These are phyloP conservation scores for Enteromius fasciolatus DNA, from an alignment of 2,797 vertebrate genomes.

Conservation along the genomic window DNA sequence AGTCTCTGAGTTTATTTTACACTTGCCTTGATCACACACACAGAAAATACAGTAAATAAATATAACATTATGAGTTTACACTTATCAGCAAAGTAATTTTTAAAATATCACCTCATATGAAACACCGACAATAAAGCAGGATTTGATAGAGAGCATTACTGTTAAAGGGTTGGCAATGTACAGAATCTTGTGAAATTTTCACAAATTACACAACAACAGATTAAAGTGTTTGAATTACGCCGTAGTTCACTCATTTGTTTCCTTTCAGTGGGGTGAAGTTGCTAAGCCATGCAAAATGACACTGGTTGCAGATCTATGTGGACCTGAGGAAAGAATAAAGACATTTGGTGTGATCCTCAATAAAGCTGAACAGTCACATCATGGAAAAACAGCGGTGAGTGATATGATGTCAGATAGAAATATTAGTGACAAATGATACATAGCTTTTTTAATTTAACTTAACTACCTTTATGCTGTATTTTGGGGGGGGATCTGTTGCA, in stretches of 20 bases:
- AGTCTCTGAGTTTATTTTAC: constrained; percentile 25
- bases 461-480: neutral
- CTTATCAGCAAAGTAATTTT: neutral
- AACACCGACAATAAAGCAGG: constrained; percentile 10
- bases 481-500: neutral
- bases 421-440: too few species aligned
- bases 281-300: constrained; percentile 44
- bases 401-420: too few species aligned
- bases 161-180: neutral
- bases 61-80: constrained; percentile 20
- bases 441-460: neutral
- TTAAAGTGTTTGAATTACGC: neutral
- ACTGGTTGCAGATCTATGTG: constrained; percentile 8
- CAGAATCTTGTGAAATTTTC: constrained; percentile 8
- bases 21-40: constrained; percentile 9
- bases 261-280: neutral
- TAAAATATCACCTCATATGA: constrained; percentile 2
- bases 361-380: neutral
- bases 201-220: neutral
- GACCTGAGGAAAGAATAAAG: constrained; percentile 16
- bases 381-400: neutral
- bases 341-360: neutral
- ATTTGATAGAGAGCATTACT: constrained; percentile 23
- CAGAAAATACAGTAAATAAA: constrained; percentile 32
- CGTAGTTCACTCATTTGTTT: neutral